Evolutionary conservation across 1,140 invertebrate species (phyloP), one percentile per base, ranked within the genome.

Genomic region (Potamilus streckersoni): DNA sequence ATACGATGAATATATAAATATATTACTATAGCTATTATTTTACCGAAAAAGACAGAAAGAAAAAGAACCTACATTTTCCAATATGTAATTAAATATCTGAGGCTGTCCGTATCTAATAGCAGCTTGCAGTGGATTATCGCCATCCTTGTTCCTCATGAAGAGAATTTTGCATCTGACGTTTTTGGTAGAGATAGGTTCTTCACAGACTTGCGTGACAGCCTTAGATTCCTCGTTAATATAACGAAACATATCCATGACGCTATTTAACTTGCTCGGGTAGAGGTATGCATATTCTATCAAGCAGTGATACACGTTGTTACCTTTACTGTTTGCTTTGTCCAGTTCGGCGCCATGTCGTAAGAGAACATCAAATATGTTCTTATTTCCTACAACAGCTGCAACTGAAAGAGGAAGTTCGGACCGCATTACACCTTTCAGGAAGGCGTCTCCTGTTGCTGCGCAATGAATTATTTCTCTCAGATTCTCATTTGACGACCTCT

Each of bases 361-460:
- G 15, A 85, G 60, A 12, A 78, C 17, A 60, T 80, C 73, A 62
- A 82, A 79, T 56, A 82, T 82, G 1, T 72, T 69, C 67, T 71
- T 76, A 57, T 82, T 75, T 20, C 80, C 79, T 27, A 78, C 82
- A 27, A 81, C 64, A 20, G 82, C 80, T 31, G 84, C 82, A 17
- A 85, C 82, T 20, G 74, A 73, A 16, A 85, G 71, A 3, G 84
- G 82, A 16, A 85, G 75, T 71, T 83, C 79, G 16, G 80, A 82
- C 82, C 83, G 81, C 84, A 85, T 83, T 2, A 82, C 82, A 2
- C 82, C 83, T 58, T 82, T 81, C 1, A 31, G 69, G 68, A 85
- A 85, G 11, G 79, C 75, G 2, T 58, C 61, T 14, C 84, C 84
- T 15, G 69, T 80, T 3, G 84, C 84, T 56, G 60, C 70, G 12